These are phyloP conservation scores for Dromius quadrimaculatus DNA, from an alignment of 2,888 invertebrate genomes.

Conservation along the genomic window DNA sequence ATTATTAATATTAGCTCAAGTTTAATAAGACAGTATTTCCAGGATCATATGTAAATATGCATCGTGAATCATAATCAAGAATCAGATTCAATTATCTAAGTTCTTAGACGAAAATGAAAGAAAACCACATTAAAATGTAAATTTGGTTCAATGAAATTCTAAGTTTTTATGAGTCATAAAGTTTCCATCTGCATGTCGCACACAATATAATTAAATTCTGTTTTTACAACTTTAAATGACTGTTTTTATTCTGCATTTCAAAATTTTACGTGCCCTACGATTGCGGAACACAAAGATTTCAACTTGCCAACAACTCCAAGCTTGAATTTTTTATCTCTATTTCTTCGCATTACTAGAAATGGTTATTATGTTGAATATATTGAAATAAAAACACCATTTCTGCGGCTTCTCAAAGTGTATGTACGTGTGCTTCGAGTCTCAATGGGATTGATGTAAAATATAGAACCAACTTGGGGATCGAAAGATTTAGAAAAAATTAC, in stretches of 20 bases:
- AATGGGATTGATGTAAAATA: no score
- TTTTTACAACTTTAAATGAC: conserved; percentile 34
- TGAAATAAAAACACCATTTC: no score
- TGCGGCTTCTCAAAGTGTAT: no score
- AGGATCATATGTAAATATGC: no score
- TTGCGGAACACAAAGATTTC: conserved; percentile 35
- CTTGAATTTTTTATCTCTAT: neutral
- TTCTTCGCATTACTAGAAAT: no score
- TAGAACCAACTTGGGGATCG: no score
- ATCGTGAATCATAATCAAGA: no score
- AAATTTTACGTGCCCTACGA: conserved; percentile 39
- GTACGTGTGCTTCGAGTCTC: no score
- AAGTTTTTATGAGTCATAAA: conserved; percentile 39
- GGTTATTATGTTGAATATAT: no score
- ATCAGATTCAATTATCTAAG: conserved; percentile 13
- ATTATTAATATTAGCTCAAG: no score
- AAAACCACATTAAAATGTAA: conserved; percentile 35
- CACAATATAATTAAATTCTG: conserved; percentile 43
- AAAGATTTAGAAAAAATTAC: no score
- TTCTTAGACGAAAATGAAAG: conserved; percentile 24
- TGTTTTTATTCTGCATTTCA: conserved; percentile 39
- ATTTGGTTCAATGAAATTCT: conserved; percentile 31
- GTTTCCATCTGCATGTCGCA: conserved; percentile 40
- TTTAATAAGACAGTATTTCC: no score
- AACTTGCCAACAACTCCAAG: conserved; percentile 25